Evolutionary conservation across 2,888 invertebrate genomes (phyloP).

Genomic region (Sphaerophoria taeniata): DNA sequence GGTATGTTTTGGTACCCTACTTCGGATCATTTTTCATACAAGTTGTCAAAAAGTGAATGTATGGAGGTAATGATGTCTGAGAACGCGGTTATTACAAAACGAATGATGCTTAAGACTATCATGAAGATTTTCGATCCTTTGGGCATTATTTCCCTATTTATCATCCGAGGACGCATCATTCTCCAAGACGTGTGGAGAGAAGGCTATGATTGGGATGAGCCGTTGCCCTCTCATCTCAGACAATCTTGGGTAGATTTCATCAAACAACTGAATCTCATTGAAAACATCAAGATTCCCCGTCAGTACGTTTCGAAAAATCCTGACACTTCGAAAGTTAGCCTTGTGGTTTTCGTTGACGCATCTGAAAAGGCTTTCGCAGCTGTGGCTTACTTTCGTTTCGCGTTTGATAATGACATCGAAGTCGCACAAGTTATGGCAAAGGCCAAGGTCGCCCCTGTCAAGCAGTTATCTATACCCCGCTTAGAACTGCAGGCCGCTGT

Average conservation of each 20-base stretch:
- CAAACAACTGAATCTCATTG: slow-evolving; percentile 2
- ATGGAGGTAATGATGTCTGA: background rate
- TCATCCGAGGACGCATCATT: too few species aligned
- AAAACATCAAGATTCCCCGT: slow-evolving; percentile 10
- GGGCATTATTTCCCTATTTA: background rate
- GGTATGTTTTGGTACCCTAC: too few species aligned
- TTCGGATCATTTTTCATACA: slow-evolving; percentile 6
- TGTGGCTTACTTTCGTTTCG: slow-evolving; percentile 5
- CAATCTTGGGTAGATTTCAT: slow-evolving; percentile 13
- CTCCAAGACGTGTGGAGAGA: slow-evolving; percentile 8
- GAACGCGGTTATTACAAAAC: background rate
- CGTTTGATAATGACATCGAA: background rate
- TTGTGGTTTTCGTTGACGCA: slow-evolving; percentile 13
- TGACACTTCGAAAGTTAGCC: background rate
- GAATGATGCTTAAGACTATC: slow-evolving; percentile 19
- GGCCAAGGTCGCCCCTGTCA: slow-evolving; percentile 10
- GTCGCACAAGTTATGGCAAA: slow-evolving; percentile 31
- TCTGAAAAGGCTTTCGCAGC: slow-evolving; percentile 21
- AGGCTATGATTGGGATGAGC: slow-evolving; percentile 32
- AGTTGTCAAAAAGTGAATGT: background rate
- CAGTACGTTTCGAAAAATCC: slow-evolving; percentile 1
- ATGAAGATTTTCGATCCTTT: slow-evolving; percentile 31
- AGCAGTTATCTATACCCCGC: slow-evolving; percentile 1
- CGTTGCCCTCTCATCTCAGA: background rate
- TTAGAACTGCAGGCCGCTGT: slow-evolving; percentile 16